Evolutionary conservation across 2,888 invertebrate species (phyloP), one percentile per base, ranked within the genome.

Genomic region (Carabus problematicus): DNA sequence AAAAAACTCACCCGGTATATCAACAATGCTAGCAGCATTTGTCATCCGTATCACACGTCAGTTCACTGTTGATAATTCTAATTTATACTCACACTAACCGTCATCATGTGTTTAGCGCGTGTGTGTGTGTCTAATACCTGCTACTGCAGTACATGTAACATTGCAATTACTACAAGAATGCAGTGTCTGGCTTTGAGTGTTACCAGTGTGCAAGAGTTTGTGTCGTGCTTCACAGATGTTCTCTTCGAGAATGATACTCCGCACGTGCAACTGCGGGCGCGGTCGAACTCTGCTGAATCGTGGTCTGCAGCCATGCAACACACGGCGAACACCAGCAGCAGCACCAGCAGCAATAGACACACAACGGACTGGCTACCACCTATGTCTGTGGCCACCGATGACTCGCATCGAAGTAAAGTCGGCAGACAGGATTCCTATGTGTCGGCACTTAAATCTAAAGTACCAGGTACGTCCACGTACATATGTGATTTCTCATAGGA

Each of bases 201-300:
- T 47, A 14, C 40, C 16, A 61, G 47, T 61, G n/a, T 61, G 16
- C 14, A 29, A 47, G 59, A 58, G 12, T 40, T 45, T 16, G 60
- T 63, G 54, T 63, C 59, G 14, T 71, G 54, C 71, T 72, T 68
- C 72, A 67, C 71, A 74, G 72, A 72, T 71, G 70, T 69, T 12
- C 67, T 49, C 55, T 61, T 75, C 71, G 80, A 80, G 66, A 75
- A 76, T 61, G 83, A 82, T 69, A 77, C 75, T 73, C 75, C 76
- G 75, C 77, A 81, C 64, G 79, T 79, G 42, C 79, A 79, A 66
- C 75, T 83, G 71, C 80, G 86, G 74, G 83, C 82, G 71, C 83
- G 86, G 72, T 86, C 86, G 72, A 86, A 85, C 78, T 86, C 86
- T 64, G 84, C 84, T 45, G 86, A 85, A 77, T 85, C 86, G 67